Evolutionary conservation across 2,113 vertebrate genomes (phyloP).

Genomic region (Hippolais icterina): DNA sequence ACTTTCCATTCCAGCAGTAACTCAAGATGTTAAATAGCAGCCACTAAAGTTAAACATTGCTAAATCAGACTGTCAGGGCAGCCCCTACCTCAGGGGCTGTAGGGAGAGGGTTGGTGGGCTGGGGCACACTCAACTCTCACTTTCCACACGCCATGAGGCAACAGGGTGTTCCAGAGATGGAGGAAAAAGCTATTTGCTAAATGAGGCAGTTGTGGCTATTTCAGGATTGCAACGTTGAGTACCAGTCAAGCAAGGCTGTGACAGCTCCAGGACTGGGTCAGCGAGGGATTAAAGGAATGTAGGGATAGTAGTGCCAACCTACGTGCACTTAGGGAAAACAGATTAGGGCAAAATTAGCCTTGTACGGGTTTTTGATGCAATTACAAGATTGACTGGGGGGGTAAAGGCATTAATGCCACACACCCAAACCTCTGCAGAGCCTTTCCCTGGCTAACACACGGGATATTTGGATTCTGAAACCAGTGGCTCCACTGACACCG

Average conservation of each 20-base stretch:
- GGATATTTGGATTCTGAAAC: neutral
- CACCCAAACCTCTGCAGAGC: neutral
- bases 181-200: neutral
- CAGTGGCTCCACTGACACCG: neutral
- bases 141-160: rapidly evolving
- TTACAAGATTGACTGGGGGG: neutral
- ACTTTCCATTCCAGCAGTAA: conserved; percentile 62
- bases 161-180: neutral
- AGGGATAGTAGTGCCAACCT: neutral
- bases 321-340: neutral
- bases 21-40: conserved; percentile 52
- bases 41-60: conserved; percentile 3
- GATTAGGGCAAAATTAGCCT: neutral
- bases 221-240: neutral
- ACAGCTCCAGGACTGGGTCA: neutral
- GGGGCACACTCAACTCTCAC: neutral
- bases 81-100: neutral
- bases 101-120: neutral
- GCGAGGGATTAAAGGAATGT: neutral
- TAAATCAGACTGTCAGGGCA: neutral
- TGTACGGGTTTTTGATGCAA: neutral
- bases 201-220: conserved; percentile 9
- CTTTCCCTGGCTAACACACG: neutral
- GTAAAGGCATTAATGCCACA: neutral
- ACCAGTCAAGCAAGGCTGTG: neutral